phyloP scores from a whole-genome alignment of 2,888 invertebrate genomes.

The Sialis fuliginosa region DNA sequence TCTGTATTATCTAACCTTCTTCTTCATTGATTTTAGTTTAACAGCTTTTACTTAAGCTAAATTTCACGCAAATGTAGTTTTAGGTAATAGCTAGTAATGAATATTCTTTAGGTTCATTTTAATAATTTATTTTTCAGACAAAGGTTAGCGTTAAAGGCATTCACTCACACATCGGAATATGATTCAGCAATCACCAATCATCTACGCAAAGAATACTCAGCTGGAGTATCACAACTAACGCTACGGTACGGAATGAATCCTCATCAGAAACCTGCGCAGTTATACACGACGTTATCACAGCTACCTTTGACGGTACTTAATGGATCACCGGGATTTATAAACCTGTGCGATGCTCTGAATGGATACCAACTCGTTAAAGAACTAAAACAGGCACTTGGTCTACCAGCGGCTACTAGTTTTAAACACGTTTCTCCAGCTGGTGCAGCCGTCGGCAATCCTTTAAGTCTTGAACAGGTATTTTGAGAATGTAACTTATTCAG shows the following conservation, averaged over 20 bases:
- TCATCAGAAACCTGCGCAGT: constrained; percentile 90
- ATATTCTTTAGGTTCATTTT: background rate
- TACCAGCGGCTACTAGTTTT: constrained; percentile 91
- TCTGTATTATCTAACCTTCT: no score
- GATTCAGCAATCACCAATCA: constrained; percentile 90
- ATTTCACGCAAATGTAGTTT: no score
- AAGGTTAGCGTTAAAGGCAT: constrained; percentile 76
- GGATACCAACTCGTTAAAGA: constrained; percentile 94
- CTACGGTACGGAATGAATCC: constrained; percentile 96
- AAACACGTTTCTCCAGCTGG: constrained; percentile 98
- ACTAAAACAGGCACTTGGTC: constrained; percentile 52
- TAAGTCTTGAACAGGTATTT: constrained; percentile 45
- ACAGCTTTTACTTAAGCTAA: no score
- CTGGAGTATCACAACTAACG: constrained; percentile 58
- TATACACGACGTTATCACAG: constrained; percentile 60
- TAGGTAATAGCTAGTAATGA: no score
- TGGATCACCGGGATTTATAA: constrained; percentile 93
- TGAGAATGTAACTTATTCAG: constrained; percentile 2
- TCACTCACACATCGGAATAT: constrained; percentile 90
- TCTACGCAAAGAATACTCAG: constrained; percentile 78
- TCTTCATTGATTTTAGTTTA: no score
- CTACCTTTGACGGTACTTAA: constrained; percentile 80
- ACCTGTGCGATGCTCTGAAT: constrained; percentile 92
- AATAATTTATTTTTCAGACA: constrained; percentile 22
- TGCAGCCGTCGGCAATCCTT: constrained; percentile 76